These are phyloP conservation scores for Psittacula echo DNA, from an alignment of 2,797 vertebrate genomes.

Conservation along the genomic window DNA sequence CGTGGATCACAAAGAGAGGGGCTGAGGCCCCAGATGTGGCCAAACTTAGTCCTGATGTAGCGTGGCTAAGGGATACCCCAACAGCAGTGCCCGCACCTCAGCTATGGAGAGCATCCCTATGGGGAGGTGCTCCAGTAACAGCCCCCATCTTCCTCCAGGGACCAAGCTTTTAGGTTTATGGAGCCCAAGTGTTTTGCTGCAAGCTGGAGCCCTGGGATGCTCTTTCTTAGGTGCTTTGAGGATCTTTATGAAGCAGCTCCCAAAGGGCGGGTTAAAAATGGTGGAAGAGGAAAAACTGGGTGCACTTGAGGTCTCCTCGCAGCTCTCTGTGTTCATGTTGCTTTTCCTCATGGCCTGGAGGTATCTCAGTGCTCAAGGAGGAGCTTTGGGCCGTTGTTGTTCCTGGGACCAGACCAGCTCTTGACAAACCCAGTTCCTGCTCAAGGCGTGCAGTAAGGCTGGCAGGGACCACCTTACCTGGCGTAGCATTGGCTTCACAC, in stretches of 20 bases:
- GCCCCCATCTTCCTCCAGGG: background rate
- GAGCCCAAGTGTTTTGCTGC: fast-evolving
- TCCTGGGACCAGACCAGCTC: background rate
- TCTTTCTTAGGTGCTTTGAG: background rate
- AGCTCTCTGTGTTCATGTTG: background rate
- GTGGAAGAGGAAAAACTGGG: background rate
- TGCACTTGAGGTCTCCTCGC: background rate
- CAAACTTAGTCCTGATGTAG: background rate
- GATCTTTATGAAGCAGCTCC: background rate
- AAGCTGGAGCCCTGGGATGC: too few species aligned
- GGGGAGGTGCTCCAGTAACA: background rate
- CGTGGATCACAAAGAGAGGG: fast-evolving
- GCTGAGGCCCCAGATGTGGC: fast-evolving
- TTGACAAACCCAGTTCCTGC: fast-evolving
- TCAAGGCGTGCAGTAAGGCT: fast-evolving
- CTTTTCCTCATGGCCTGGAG: background rate
- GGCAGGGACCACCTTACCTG: background rate
- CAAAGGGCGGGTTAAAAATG: background rate
- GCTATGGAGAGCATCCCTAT: background rate
- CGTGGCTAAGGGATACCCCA: fast-evolving
- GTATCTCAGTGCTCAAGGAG: background rate
- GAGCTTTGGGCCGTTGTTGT: fast-evolving
- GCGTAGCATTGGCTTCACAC: background rate
- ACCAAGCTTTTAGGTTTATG: background rate
- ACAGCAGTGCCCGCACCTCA: fast-evolving